Conservation (phyloP, 2,113 vertebrate genomes). For the Halichoerus grypus region DNA sequence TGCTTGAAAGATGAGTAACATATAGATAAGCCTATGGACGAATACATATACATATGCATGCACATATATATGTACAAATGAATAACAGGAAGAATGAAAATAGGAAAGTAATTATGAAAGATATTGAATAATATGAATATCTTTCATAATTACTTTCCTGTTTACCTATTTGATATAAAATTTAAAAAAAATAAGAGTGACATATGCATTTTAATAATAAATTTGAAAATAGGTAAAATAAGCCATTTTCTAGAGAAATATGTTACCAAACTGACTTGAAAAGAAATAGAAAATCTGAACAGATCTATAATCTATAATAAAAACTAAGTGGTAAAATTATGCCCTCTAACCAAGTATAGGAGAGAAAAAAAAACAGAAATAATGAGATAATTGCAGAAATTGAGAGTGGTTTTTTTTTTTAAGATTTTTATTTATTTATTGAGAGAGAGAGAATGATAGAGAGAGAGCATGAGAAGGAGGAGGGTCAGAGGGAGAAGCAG, state of each 20-base stretch:
- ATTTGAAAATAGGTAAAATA: neutral
- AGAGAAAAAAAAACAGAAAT: neutral
- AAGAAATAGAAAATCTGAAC: neutral
- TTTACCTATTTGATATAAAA: neutral
- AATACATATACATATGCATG: rapidly evolving
- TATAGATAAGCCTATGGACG: neutral
- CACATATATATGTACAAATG: neutral
- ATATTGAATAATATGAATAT: neutral
- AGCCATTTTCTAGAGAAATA: neutral
- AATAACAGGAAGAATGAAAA: neutral
- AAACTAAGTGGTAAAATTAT: neutral
- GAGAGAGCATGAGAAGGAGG: too few species aligned
- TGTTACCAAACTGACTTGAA: neutral
- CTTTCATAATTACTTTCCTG: neutral
- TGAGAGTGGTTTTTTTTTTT: neutral
- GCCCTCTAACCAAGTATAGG: neutral
- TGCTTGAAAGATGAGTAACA: neutral
- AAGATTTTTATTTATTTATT: too few species aligned
- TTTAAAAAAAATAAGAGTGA: neutral
- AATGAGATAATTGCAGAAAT: neutral
- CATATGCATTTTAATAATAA: neutral
- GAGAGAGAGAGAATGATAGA: too few species aligned
- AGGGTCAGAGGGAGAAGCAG: too few species aligned
- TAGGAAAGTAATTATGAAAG: neutral
- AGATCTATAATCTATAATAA: neutral